phyloP scores from a whole-genome alignment of 2,797 vertebrate genomes.

The Chloroceryle amazona region DNA sequence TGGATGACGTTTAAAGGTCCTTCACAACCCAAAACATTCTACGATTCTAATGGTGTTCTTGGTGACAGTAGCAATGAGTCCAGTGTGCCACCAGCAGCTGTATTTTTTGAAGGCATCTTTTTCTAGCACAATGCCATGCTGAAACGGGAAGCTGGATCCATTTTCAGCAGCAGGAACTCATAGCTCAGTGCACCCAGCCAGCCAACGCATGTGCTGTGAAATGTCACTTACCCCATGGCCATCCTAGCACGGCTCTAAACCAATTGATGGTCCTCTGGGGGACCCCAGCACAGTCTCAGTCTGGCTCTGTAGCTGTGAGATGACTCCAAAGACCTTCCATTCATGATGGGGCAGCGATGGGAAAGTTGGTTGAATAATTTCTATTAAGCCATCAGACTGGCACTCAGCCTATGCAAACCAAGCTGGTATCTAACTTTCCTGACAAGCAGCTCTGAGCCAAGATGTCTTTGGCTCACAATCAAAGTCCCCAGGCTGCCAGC shows the following conservation, averaged over 20 bases:
- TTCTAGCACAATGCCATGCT: background rate
- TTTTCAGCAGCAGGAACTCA: background rate
- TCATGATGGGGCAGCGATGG: accelerated
- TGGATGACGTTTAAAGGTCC: background rate
- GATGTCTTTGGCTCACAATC: background rate
- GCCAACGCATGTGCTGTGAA: accelerated
- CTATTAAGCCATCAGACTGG: background rate
- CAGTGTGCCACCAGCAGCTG: background rate
- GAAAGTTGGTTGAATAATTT: background rate
- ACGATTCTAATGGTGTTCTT: background rate
- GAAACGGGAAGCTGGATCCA: background rate
- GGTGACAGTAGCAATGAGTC: background rate
- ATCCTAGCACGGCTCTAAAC: background rate
- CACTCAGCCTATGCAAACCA: background rate
- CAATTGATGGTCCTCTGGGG: background rate
- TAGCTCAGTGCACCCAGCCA: background rate
- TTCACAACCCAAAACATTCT: background rate
- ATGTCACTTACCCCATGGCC: background rate
- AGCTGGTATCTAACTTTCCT: background rate
- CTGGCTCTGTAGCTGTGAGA: accelerated
- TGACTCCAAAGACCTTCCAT: background rate
- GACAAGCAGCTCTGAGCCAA: constrained; percentile 3
- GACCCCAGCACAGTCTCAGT: background rate
- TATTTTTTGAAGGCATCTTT: background rate
- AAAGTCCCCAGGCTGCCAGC: background rate